phyloP scores from a whole-genome alignment of 2,113 vertebrate species.

The Murina feae region DNA sequence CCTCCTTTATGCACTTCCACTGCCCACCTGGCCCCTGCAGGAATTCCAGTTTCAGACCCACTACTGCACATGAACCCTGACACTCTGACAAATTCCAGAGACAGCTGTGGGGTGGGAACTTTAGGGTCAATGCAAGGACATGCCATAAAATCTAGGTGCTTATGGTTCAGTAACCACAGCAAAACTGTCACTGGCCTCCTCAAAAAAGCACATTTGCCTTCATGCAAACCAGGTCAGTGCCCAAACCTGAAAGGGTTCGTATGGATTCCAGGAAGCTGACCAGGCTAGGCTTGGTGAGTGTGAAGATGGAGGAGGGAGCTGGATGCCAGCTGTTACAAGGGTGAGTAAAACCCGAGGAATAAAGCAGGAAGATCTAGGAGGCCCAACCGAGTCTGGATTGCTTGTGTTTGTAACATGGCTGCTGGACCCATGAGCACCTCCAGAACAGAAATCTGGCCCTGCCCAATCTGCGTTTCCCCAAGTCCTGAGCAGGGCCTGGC shows the following conservation, averaged over 20 bases:
- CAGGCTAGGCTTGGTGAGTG: rapidly evolving
- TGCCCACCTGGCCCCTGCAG: rapidly evolving
- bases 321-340: neutral
- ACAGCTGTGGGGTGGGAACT: neutral
- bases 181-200: neutral
- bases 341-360: neutral
- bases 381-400: too few relatives aligned
- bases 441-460: neutral
- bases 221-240: neutral
- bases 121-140: neutral
- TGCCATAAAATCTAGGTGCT: neutral
- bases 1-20: neutral
- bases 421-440: neutral
- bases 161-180: neutral
- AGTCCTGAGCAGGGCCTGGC: rapidly evolving
- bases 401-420: neutral
- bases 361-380: neutral
- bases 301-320: neutral
- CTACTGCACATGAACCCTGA: neutral
- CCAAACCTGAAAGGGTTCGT: neutral
- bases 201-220: neutral
- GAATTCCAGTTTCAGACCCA: neutral
- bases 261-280: neutral
- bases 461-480: neutral
- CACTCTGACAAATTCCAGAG: neutral